Conservation (phyloP, 2,797 vertebrate genomes). For the Brachyalestes nurse region DNA sequence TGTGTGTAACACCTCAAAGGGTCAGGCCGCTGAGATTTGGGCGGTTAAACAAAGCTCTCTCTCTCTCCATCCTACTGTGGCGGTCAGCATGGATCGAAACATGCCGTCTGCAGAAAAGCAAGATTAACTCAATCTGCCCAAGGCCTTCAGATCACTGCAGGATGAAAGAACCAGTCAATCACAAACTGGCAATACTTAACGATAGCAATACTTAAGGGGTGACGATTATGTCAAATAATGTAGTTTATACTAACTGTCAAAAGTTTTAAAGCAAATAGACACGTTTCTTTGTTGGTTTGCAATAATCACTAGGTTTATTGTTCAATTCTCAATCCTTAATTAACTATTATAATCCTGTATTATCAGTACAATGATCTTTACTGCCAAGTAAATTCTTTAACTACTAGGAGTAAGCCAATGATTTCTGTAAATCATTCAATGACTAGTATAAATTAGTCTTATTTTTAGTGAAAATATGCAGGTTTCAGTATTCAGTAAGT, state of each 20-base stretch:
- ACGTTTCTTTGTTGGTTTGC: no score
- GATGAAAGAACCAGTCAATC: constrained; percentile 23
- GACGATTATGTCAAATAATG: background rate
- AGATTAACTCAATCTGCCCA: constrained; percentile 45
- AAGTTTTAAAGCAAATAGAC: no score
- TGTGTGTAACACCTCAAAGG: constrained; percentile 43
- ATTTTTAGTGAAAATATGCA: no score
- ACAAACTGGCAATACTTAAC: constrained; percentile 25
- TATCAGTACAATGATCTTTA: background rate
- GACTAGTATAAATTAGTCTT: background rate
- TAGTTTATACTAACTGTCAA: no score
- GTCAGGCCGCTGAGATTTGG: constrained; percentile 42
- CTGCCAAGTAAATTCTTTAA: background rate
- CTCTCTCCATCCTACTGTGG: constrained; percentile 15
- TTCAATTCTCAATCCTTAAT: no score
- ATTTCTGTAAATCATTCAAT: background rate
- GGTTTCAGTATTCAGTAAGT: no score
- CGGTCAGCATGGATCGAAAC: constrained; percentile 21
- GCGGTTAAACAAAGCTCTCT: constrained; percentile 46
- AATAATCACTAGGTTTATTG: no score
- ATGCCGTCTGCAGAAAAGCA: constrained; percentile 21
- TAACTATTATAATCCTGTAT: no score
- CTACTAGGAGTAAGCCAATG: background rate
- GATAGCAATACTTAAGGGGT: no score
- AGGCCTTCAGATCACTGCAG: constrained; percentile 32